phyloP scores from a whole-genome alignment of 35 echinoderm and acorn worm genomes.

The Apostichopus japonicus region DNA sequence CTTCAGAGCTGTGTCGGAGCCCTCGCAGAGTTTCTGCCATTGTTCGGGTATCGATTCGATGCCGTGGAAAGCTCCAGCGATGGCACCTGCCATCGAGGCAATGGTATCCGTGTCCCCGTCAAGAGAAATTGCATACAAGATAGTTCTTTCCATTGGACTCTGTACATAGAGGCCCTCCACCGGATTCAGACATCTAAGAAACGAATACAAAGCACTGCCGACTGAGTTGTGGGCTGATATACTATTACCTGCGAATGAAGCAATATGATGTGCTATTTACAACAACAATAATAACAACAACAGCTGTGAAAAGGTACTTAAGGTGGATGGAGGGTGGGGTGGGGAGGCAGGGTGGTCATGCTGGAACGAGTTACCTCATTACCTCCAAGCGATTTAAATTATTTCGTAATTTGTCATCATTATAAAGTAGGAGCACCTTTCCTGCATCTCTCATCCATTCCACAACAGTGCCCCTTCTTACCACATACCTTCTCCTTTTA shows the following conservation, averaged over 20 bases:
- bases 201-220: slow-evolving; percentile 78
- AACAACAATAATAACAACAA: too few species aligned
- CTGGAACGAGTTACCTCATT: too few species aligned
- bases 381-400: too few species aligned
- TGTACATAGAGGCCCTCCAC: slow-evolving; percentile 47
- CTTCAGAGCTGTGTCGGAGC: slow-evolving; percentile 59
- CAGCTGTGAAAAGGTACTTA: too few species aligned
- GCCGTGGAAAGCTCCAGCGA: slow-evolving; percentile 93
- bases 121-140: slow-evolving; percentile 92
- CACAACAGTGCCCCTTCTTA: background rate
- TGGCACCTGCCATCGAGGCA: slow-evolving; percentile 94
- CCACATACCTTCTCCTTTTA: background rate
- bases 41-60: slow-evolving; percentile 67
- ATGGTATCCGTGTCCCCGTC: slow-evolving; percentile 97
- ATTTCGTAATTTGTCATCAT: too few species aligned
- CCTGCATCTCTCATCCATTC: background rate
- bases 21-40: slow-evolving; percentile 84
- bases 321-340: too few species aligned
- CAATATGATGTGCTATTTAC: background rate
- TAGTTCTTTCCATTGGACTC: slow-evolving; percentile 77
- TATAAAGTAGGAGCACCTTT: background rate
- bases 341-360: too few species aligned
- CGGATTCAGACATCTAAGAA: slow-evolving; percentile 69
- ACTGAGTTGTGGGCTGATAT: slow-evolving; percentile 85
- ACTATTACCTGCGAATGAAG: slow-evolving; percentile 67